Base-by-base conservation (phyloP, 1,140 invertebrate species). In the Mizuhopecten yessoensis region DNA sequence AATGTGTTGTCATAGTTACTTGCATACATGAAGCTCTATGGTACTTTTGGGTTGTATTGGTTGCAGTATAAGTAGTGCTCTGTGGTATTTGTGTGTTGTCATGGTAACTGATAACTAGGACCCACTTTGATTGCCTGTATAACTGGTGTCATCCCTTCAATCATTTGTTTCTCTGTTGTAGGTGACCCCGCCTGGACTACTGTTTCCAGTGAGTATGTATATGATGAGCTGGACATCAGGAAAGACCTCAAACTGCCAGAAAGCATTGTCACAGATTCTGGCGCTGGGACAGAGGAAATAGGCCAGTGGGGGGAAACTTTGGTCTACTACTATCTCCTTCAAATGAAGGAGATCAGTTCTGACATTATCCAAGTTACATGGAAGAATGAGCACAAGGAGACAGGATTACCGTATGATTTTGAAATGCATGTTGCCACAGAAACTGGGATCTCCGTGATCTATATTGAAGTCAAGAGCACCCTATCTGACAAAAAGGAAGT, bases 231-330 rank as follows among this genome's bases (percentile, higher is more conserved):
- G 0, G 93, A 91, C 0, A 87, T 34, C 0, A 92, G 92, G 0
- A 75, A 86, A 23, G 91, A 91, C 23, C 90, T 95, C 13, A 89
- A 92, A 33, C 86, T 93, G 15, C 90, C 93, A 15, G 88, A 90
- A 17, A 75, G 17, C 34, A 87, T 91, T 33, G 23, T 87, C 33
- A 29, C 45, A 0, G 49, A 92, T 7, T 39, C 88, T 11, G 90
- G 91, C 11, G 87, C 87, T 17, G 89, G 88, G 17, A 89, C 90
- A 0, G 36, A 20, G 13, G 93, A 92, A 33, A 92, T 96, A 10
- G 96, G 95, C 0, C 92, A 91, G 0, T 96, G 94, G 94, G 96
- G 96, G 36, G 96, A 96, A 89, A 88, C 87, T 2, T 89, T 95
- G 33, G 95, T 96, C 0, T 93, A 92, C 33, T 91, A 95, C 36